These are phyloP conservation scores for Sitobion miscanthi DNA, from an alignment of 1,140 invertebrate genomes.

Conservation along the genomic window DNA sequence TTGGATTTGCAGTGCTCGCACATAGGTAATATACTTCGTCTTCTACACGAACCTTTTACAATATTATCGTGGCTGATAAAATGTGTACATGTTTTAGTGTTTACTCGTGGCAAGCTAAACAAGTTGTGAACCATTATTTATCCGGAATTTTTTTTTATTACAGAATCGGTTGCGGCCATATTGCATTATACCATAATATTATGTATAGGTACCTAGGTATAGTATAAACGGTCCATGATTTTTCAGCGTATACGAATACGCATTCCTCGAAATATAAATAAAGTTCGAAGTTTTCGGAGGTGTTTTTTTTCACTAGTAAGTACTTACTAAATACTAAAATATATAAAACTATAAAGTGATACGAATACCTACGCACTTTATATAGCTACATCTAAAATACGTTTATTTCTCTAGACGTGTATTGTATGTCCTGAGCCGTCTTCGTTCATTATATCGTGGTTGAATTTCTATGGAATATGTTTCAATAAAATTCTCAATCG, in stretches of 20 bases:
- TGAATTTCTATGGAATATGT: neutral
- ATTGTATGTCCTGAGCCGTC: neutral
- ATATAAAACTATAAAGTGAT: neutral
- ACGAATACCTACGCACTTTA: neutral
- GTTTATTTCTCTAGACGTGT: neutral
- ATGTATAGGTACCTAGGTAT: neutral
- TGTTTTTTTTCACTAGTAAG: neutral
- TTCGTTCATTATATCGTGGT: neutral
- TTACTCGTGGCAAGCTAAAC: neutral
- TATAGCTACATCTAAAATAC: neutral
- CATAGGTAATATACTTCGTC: neutral
- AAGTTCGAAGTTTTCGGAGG: neutral
- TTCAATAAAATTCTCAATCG: neutral
- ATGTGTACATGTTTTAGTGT: neutral
- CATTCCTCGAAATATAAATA: neutral
- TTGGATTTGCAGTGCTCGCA: constrained; percentile 18
- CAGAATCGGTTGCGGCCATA: neutral
- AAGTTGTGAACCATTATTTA: neutral
- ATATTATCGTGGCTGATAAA: constrained; percentile 17
- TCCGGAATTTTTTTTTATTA: neutral
- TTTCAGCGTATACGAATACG: neutral
- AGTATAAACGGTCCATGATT: neutral
- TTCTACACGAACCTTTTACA: constrained; percentile 19
- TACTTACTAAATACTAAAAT: neutral
- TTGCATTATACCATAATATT: neutral